Evolutionary conservation across 2,888 invertebrate species (phyloP), one percentile per base, ranked within the genome.

Genomic region (Myathropa florea): DNA sequence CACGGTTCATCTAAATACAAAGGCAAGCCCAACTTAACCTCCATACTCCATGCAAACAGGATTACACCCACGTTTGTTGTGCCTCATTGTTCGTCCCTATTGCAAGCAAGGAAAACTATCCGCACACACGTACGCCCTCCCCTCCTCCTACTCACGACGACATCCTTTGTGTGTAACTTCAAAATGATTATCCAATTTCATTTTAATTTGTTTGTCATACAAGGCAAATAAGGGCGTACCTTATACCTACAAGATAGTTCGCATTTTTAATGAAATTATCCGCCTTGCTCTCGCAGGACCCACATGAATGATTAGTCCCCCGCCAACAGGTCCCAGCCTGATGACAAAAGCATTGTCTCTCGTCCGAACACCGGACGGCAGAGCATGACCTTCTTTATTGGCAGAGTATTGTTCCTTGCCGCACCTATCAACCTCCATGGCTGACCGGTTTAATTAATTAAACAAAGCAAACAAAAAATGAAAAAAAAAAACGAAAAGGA

Each of bases 341-440:
- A 53, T 68, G 81, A 77, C 77, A 75, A 60, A 70, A 14, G 21
- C 61, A 73, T 72, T 78, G 57, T 78, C 55, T 64, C 67, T 23
- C 63, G 80, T 28, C 80, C 61, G 23, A 55, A 39, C 28, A 73
- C 46, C 71, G 26, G 63, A 18, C 12, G 18, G 26, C 59, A 46
- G 81, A 72, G 64, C 63, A 73, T 78, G 77, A 82, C 85, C 77
- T 85, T 81, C 77, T 72, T 68, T 57, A 81, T 59, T 75, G 67
- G 61, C 39, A 26, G 18, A 46, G 23, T 55, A 80, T 85, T 85
- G 72, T 81, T 81, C 63, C 68, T 10, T 70, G 73, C 70, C 85
- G 78, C 85, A 73, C 85, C 73, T 65, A 64, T 18, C 46, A 46
- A 6, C 18, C 18, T 59, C 59, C 64, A 53, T 10, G 57, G 30